phyloP scores from a whole-genome alignment of 2,113 vertebrate genomes.

The Chionodraco myersi region DNA sequence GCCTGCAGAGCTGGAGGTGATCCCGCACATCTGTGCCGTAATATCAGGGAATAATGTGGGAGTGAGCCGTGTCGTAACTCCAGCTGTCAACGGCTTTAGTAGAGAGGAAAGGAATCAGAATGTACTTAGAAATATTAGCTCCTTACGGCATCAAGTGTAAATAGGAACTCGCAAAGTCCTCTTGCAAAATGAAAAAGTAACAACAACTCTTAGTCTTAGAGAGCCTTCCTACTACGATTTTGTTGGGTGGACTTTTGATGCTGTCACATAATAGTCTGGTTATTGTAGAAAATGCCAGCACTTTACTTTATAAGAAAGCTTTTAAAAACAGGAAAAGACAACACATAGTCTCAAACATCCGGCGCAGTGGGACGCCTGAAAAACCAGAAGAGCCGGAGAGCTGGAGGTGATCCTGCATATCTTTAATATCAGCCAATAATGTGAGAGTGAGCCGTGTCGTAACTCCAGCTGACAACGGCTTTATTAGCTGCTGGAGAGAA shows the following conservation, averaged over 20 bases:
- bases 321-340: too few species aligned
- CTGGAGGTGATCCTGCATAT: constrained; percentile 9
- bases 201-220: neutral
- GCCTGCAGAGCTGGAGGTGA: neutral
- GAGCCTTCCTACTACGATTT: neutral
- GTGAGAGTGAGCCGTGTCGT: neutral
- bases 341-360: too few species aligned
- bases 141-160: neutral
- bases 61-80: neutral
- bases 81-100: neutral
- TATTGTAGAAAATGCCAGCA: too few species aligned
- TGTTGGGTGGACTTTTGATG: too few species aligned
- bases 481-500: neutral
- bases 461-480: neutral
- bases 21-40: constrained; percentile 1
- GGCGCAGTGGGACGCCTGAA: too few species aligned
- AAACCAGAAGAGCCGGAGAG: neutral
- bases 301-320: too few species aligned
- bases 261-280: too few species aligned
- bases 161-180: neutral
- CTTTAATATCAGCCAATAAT: neutral
- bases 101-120: neutral
- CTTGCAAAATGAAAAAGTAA: neutral
- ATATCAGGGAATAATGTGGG: neutral
- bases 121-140: neutral